phyloP scores from a whole-genome alignment of 1,140 invertebrate genomes.

The Drosophila ercepeae region DNA sequence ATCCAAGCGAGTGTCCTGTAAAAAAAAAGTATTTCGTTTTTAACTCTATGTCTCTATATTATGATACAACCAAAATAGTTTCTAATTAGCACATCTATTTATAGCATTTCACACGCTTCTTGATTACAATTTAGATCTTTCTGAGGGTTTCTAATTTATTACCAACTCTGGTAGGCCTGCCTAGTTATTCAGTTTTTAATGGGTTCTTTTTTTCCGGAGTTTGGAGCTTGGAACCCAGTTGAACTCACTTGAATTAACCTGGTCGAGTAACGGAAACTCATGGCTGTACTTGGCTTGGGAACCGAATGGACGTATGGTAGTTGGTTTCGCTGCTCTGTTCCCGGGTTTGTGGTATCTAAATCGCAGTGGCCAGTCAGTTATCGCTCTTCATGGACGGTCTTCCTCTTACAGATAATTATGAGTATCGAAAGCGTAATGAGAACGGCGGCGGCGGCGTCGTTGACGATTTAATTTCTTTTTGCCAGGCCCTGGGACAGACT shows the following conservation, averaged over 20 bases:
- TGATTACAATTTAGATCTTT: not conserved
- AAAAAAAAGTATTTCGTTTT: too few species aligned
- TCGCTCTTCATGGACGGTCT: constrained; percentile 38
- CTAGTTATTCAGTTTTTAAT: constrained; percentile 4
- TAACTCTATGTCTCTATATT: too few species aligned
- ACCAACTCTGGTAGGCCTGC: not conserved
- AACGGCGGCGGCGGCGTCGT: constrained; percentile 32
- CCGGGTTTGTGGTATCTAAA: constrained; percentile 46
- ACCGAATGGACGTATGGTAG: constrained; percentile 2
- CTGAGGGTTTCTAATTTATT: not conserved
- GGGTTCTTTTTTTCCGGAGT: not conserved
- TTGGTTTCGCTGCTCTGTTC: not conserved
- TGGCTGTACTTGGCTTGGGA: constrained; percentile 51
- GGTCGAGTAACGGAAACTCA: constrained; percentile 68
- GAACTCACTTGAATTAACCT: constrained; percentile 59
- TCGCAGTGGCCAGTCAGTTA: constrained; percentile 51
- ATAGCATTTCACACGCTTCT: not conserved
- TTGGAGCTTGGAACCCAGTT: constrained; percentile 20
- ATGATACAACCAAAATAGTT: not conserved
- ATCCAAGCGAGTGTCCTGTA: constrained; percentile 92
- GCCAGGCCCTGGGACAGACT: constrained; percentile 15
- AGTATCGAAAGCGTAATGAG: constrained; percentile 52
- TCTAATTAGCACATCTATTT: not conserved
- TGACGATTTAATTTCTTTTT: constrained; percentile 50
- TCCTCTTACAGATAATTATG: constrained; percentile 50